Base-by-base conservation (phyloP, 2,888 invertebrate genomes). In the Sinelater perroti region DNA sequence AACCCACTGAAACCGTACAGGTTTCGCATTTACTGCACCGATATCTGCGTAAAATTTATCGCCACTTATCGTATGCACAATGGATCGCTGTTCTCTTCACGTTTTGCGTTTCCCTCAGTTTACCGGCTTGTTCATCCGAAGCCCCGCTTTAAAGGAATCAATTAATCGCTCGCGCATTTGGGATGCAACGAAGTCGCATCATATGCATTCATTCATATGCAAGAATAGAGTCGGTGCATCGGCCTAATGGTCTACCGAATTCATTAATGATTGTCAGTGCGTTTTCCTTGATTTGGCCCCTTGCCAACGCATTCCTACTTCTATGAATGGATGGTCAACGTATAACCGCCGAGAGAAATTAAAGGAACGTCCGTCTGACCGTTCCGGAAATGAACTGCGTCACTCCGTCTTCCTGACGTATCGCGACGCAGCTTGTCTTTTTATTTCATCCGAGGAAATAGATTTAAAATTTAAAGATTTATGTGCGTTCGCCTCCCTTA, bases 401-500 rank as follows among this genome's bases (percentile, higher is more conserved):
- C 40, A 55, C 45, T 56, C 33, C 21, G 49, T 50, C 56, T 56
- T 44, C 50, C 33, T 56, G 50, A 56, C 56, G 44, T 44, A 50
- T 56, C 38, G 49, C 28, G 30, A 50, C 44, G 24, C 57, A 55
- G 54, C 56, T 61, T 45, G 38, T 61, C 54, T 58, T 65, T 54
- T 62, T 62, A 54, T 61, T 54, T 56, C 58, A 47, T 54, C 49
- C 53, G 38, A 61, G 60, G 62, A 67, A 67, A 65, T 65, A 63
- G 63, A 65, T 66, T 66, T 66, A 60, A 64, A 62, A 56, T 60
- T 58, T 38, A 13, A 60, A 61, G 64, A 67, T 67, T 66, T 67
- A 66, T 66, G 59, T 59, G 53, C 51, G 61, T 63, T 63, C 63
- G 62, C 62, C 64, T 60, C 56, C 57, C 60, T 65, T 61, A 61